Percentiles rank a stretch among this genome's conserved stretches.
phyloP scores from a whole-genome alignment of 1,140 invertebrate species.

The Trinorchestia longiramus region DNA sequence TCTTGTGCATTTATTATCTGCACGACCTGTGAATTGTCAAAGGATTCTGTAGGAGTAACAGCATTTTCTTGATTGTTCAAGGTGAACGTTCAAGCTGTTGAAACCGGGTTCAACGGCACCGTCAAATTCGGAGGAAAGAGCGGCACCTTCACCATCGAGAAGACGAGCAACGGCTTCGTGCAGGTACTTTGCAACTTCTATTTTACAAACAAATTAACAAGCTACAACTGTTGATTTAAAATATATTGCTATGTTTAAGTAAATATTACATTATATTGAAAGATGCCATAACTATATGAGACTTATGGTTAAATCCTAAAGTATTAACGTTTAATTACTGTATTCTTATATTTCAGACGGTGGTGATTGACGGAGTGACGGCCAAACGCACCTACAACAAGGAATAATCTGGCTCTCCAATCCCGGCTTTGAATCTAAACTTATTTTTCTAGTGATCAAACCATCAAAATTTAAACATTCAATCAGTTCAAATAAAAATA shows the following conservation, averaged over 20 bases:
- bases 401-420: not conserved
- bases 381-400: not conserved
- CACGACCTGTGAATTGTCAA: too few relatives aligned
- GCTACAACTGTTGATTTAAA: too few relatives aligned
- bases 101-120: not conserved
- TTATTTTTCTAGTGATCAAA: not conserved
- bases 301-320: too few relatives aligned
- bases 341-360: not conserved
- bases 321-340: not conserved
- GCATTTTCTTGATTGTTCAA: not conserved
- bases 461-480: not conserved
- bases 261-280: too few relatives aligned
- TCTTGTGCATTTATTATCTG: too few relatives aligned
- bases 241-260: too few relatives aligned
- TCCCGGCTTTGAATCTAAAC: not conserved
- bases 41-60: too few relatives aligned
- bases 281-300: too few relatives aligned
- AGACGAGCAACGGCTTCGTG: not conserved
- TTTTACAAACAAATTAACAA: too few relatives aligned
- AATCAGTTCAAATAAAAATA: not conserved
- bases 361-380: not conserved
- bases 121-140: conserved; percentile 4
- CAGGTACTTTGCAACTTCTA: not conserved
- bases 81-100: not conserved
- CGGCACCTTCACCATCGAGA: not conserved